phyloP scores from a whole-genome alignment of 2,888 invertebrate genomes.

The Pandemis cinnamomeana region DNA sequence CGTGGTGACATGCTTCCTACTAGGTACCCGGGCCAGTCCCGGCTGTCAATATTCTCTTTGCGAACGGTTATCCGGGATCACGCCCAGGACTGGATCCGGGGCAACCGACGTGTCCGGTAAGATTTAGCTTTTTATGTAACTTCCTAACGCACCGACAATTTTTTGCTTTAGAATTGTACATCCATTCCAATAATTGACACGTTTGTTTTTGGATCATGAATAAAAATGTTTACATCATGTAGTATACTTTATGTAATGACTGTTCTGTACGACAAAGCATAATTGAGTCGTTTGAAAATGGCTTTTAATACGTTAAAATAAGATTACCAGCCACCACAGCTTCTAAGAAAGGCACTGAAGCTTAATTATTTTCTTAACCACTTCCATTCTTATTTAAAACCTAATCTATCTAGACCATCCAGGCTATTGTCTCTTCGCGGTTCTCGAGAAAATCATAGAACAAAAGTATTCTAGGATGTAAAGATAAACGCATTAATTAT shows the following conservation, averaged over 20 bases:
- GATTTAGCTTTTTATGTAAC: not conserved
- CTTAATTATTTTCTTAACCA: not conserved
- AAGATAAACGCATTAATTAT: constrained; percentile 15
- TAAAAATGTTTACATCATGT: too few species aligned
- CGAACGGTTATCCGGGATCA: not conserved
- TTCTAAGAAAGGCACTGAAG: not conserved
- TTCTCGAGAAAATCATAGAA: not conserved
- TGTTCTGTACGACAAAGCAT: too few species aligned
- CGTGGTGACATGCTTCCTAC: not conserved
- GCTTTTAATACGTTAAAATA: too few species aligned
- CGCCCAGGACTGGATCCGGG: not conserved
- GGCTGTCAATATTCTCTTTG: not conserved
- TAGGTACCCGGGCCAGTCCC: not conserved
- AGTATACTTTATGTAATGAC: too few species aligned
- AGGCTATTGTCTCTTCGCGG: not conserved
- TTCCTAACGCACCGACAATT: not conserved
- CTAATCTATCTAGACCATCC: constrained; percentile 17
- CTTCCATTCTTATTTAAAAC: not conserved
- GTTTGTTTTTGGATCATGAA: too few species aligned
- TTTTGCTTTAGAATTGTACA: too few species aligned
- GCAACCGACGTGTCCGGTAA: not conserved
- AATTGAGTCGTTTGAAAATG: too few species aligned
- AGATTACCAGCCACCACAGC: not conserved
- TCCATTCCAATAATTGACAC: too few species aligned
- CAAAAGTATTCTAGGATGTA: constrained; percentile 12